These are phyloP conservation scores for Leuctra nigra DNA, from an alignment of 2,888 invertebrate genomes.

Conservation along the genomic window DNA sequence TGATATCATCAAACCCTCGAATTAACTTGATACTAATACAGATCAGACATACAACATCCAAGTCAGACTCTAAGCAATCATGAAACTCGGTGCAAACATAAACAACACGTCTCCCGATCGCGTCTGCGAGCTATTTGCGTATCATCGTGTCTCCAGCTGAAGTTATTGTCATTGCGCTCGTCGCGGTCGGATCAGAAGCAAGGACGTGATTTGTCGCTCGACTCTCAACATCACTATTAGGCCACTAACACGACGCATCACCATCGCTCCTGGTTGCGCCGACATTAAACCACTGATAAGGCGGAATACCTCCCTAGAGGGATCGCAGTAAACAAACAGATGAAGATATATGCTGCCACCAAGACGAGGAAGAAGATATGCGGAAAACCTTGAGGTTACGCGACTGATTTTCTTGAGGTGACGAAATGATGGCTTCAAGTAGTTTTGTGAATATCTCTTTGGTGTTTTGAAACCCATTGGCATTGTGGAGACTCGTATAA, in stretches of 20 bases:
- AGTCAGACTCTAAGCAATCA: too few species aligned
- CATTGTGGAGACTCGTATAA: too few species aligned
- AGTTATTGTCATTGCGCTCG: conserved; percentile 6
- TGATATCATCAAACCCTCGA: too few species aligned
- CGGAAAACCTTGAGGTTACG: background rate
- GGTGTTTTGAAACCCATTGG: too few species aligned
- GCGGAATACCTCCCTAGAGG: conserved; percentile 12
- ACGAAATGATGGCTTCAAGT: background rate
- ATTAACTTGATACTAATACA: too few species aligned
- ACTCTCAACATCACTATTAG: conserved; percentile 4
- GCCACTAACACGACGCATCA: background rate
- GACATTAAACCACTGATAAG: conserved; percentile 15
- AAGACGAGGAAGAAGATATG: background rate
- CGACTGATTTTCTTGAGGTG: background rate
- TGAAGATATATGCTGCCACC: conserved; percentile 21
- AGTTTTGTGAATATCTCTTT: background rate
- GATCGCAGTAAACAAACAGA: conserved; percentile 21
- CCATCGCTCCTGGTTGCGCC: conserved; percentile 10
- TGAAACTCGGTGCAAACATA: too few species aligned
- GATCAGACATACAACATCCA: too few species aligned
- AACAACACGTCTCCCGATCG: too few species aligned
- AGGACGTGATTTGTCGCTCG: conserved; percentile 1
- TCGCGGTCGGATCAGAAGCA: conserved; percentile 1
- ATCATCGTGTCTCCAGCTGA: background rate
- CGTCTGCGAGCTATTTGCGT: too few species aligned